Evolutionary conservation across 2,888 invertebrate species (phyloP), one percentile per base, ranked within the genome.

Genomic region (Tridacna crocea): DNA sequence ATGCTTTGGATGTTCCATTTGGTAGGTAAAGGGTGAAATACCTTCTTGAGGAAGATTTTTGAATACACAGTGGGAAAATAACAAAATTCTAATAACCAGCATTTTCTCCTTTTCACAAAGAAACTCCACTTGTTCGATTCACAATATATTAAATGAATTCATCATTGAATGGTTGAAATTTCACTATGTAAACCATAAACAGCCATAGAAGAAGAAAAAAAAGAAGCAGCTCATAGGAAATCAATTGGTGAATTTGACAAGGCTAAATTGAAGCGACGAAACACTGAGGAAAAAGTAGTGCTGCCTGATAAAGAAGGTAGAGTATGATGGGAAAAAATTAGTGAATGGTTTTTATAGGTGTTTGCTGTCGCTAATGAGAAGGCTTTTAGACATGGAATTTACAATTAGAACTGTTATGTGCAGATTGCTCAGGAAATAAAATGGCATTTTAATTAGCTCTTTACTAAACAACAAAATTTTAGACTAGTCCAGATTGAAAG

Each of bases 121-220:
- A n/a, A n/a, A n/a, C n/a, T n/a, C n/a, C n/a, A n/a, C n/a, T n/a
- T 36, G 2, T 36, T 8, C 36, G 36, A 8, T 4, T 36, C 36
- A 36, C 8, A 36, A 36, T 36, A 36, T 36, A 36, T 36, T 8
- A 36, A 4, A 36, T 36, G 8, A 36, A 36, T 36, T 36, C 36
- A 36, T 36, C 3, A 4, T 36, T 36, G 36, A 36, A 36, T 36
- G 36, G 36, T 36, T 36, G 36, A 8, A 4, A 36, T 36, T 36
- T 36, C 36, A 36, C 36, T 36, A 8, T 36, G 8, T 36, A 36
- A 36, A 36, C 36, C 36, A 10, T 15, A 22, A 70, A 66, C 83
- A 90, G 89, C 80, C 13, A 87, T 90, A 79, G 80, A 77, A n/a
- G 88, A 84, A 36, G 90, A 89, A 66, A 89, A 88, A 80, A 84